Base-by-base conservation (phyloP, 2,888 invertebrate genomes). In the Elmis aenea region DNA sequence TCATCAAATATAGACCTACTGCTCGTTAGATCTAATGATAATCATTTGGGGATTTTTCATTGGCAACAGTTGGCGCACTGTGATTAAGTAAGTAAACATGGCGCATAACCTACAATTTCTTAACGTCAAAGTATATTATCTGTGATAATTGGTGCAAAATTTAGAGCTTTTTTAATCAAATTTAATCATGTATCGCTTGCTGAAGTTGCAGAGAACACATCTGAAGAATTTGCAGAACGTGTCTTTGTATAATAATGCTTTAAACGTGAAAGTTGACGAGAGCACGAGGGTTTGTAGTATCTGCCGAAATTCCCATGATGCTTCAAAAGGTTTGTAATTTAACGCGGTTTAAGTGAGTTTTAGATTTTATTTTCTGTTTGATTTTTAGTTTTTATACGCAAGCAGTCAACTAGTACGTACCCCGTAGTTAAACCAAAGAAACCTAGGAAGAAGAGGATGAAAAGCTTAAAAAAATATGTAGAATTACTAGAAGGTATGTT, bases 301-400 rank as follows among this genome's bases (percentile, higher is more conserved):
- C 52, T 64, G 65, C 56, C 59, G 59, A 56, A 55, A 55, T 47
- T 54, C 55, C 44, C 52, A 54, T 47, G 50, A 46, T 51, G 32
- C 48, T 32, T 45, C 46, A 22, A 39, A 41, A 37, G 51, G 61
- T 60, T 51, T 34, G 36, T 40, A 33, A 12, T 16, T 14, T 20
- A n/a, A n/a, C n/a, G n/a, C n/a, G n/a, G n/a, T n/a, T n/a, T n/a
- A n/a, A n/a, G n/a, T n/a, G n/a, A n/a, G n/a, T n/a, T n/a, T n/a
- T n/a, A n/a, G n/a, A n/a, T n/a, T n/a, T n/a, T n/a, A n/a, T n/a
- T 24, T 15, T 25, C 11, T 18, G 12, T 29, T 36, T 28, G 24
- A 38, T 41, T 39, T 43, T 26, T 22, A 51, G 47, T 27, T 28
- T 25, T 38, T 28, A 29, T 31, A 15, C 20, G 48, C 11, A 46